phyloP scores from a whole-genome alignment of 2,113 vertebrate genomes.

The Sceloporus tristichus region DNA sequence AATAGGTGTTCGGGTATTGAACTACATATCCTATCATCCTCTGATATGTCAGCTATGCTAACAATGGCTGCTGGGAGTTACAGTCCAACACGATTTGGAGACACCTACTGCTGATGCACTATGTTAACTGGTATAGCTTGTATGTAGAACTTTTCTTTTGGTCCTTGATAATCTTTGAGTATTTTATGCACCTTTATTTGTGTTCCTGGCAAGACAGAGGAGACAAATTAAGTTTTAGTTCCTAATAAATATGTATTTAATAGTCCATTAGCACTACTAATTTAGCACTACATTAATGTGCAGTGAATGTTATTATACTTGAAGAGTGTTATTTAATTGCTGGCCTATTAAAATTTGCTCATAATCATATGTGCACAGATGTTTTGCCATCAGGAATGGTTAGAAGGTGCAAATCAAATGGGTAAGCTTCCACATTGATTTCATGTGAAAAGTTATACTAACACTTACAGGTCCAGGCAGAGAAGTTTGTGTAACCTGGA shows the following conservation, averaged over 20 bases:
- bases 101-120: no score
- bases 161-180: slow-evolving; percentile 18
- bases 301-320: neutral
- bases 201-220: neutral
- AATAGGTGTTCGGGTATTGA: no score
- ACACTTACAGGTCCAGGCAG: neutral
- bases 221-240: slow-evolving; percentile 32
- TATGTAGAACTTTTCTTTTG: neutral
- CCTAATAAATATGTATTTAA: neutral
- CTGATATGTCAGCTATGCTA: no score
- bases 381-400: neutral
- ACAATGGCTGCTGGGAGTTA: neutral
- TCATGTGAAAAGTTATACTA: neutral
- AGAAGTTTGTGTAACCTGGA: neutral
- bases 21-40: no score
- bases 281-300: neutral
- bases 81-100: neutral
- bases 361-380: neutral
- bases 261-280: neutral
- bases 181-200: slow-evolving; percentile 14
- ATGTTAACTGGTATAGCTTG: neutral
- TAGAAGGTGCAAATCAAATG: slow-evolving; percentile 16
- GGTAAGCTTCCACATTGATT: neutral
- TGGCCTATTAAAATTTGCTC: neutral
- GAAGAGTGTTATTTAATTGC: neutral